Evolutionary conservation across 2,888 invertebrate species (phyloP).

Genomic region (Malthinus flaveolus): DNA sequence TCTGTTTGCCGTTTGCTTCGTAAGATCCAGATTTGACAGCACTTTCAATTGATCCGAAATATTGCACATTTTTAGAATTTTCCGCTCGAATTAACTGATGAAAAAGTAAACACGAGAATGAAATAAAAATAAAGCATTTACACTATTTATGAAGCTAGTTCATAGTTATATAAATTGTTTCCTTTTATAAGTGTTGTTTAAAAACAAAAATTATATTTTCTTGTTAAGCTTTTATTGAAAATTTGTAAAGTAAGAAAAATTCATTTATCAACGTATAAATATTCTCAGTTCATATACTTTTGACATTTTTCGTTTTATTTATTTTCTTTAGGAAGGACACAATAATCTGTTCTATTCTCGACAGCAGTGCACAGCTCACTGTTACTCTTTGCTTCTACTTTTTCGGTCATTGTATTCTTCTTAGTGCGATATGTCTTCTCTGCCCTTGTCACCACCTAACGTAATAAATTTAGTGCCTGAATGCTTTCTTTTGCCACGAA

Average conservation of each 20-base stretch:
- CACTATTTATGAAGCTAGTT: not conserved
- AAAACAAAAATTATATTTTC: not conserved
- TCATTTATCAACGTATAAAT: constrained; percentile 23
- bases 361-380: constrained; percentile 18
- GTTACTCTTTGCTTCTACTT: constrained; percentile 26
- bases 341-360: constrained; percentile 29
- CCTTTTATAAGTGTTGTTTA: not conserved
- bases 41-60: constrained; percentile 12
- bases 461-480: constrained; percentile 55
- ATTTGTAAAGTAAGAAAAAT: not conserved
- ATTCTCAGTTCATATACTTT: constrained; percentile 21
- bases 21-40: constrained; percentile 12
- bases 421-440: constrained; percentile 53
- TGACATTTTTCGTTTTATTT: constrained; percentile 17
- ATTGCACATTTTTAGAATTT: constrained; percentile 7
- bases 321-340: constrained; percentile 21
- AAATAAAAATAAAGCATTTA: too few relatives aligned
- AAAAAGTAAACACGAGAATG: not conserved
- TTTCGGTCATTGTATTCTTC: constrained; percentile 51
- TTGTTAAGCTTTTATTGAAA: constrained; percentile 1
- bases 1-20: constrained; percentile 35
- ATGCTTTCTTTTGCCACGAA: constrained; percentile 42
- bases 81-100: not conserved
- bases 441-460: constrained; percentile 54
- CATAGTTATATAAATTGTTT: not conserved